Evolutionary conservation across 2,797 vertebrate genomes (phyloP).

Genomic region (Philypnodon macrostomus): DNA sequence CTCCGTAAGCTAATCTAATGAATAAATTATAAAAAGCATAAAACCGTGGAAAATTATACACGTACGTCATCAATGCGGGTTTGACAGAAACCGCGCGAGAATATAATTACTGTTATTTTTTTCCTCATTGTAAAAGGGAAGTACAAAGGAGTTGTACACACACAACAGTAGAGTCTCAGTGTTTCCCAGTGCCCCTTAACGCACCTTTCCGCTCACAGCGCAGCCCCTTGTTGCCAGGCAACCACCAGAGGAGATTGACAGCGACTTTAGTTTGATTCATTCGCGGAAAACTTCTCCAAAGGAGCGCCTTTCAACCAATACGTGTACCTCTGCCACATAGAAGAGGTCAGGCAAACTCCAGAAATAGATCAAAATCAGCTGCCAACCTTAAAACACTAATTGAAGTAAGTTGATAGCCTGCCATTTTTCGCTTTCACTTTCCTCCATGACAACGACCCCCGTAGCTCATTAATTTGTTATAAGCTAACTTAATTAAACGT

Average conservation of each 20-base stretch:
- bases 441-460: constrained; percentile 63
- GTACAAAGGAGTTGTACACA: too few relatives aligned
- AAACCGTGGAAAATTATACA: too few relatives aligned
- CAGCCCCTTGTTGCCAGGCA: constrained; percentile 70
- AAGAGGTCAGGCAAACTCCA: neutral
- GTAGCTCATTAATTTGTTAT: constrained; percentile 63
- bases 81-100: too few relatives aligned
- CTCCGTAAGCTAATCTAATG: too few relatives aligned
- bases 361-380: neutral
- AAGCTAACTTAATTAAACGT: constrained; percentile 57
- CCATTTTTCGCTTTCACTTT: constrained; percentile 61
- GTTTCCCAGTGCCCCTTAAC: constrained; percentile 48
- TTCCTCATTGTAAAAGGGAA: too few relatives aligned
- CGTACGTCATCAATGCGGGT: too few relatives aligned
- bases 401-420: constrained; percentile 53
- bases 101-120: too few relatives aligned
- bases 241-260: constrained; percentile 60
- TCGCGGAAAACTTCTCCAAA: constrained; percentile 30
- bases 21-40: too few relatives aligned
- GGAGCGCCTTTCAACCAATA: neutral
- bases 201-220: constrained; percentile 31
- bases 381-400: constrained; percentile 15
- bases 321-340: neutral
- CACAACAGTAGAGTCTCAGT: neutral
- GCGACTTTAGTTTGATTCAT: constrained; percentile 35